Evolutionary conservation across 2,113 vertebrate species (phyloP), one percentile per base, ranked within the genome.

Genomic region (Stigmatopora argus): DNA sequence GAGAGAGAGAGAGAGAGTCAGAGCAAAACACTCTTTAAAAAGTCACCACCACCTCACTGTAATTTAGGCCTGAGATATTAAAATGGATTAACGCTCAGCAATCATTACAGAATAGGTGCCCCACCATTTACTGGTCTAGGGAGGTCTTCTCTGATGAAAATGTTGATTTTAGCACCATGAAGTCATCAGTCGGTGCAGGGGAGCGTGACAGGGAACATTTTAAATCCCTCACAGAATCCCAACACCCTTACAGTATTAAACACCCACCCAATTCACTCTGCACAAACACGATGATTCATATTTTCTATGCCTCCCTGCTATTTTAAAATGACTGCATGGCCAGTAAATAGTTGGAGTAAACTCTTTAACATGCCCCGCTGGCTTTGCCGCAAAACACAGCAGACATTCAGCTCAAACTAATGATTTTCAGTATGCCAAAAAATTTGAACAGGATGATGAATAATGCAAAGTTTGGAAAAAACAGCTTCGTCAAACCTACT

Each of bases 161-260:
- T 79, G 71, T 75, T 79, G 72, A 80, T 86, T 85, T 77, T 74
- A 79, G 83, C 78, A 74, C 80, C 88, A 83, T 88, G 85, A 84
- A 89, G 83, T 78, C 86, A 89, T 89, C 81, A 86, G 83, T 79
- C 72, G 34, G 82, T 34, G 82, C 85, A 87, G 55, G 77, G 67
- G 66, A 78, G 35, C 73, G 67, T 90, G 85, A 86, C 83, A 53
- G 69, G 52, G 70, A 70, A 78, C 76, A 75, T 79, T 31, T 82
- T 86, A 87, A 83, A 86, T 71, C 73, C 62, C 79, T 74, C 77
- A 78, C 83, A 83, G 78, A 66, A 69, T 77, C 58, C 74, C 80
- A 53, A 73, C 66, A 80, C 44, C 72, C 72, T 75, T 80, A 75
- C 78, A 74, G 82, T 80, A 74, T 75, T 52, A 78, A 67, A 73